Percentiles rank a stretch among this genome's conserved stretches.
Evolutionary conservation across 2,797 vertebrate genomes (phyloP).

Genomic region (Carapus acus): DNA sequence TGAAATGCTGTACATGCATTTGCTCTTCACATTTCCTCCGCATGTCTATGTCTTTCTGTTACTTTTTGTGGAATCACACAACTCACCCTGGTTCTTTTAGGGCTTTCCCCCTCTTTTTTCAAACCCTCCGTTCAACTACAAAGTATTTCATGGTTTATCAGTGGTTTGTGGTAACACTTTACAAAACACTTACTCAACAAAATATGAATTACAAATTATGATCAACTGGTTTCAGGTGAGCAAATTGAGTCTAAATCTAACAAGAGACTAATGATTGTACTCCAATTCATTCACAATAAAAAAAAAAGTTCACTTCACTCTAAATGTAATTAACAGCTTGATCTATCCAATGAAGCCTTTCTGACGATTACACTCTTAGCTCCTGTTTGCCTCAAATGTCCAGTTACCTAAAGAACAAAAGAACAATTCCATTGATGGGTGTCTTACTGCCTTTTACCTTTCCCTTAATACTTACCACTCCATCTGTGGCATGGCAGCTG

Average conservation of each 20-base stretch:
- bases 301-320: too few species aligned
- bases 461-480: constrained; percentile 39
- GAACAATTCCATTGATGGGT: constrained; percentile 20
- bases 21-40: constrained; percentile 36
- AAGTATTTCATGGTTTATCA: too few species aligned
- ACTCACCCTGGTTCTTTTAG: too few species aligned
- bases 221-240: constrained; percentile 42
- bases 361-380: constrained; percentile 34
- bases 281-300: too few species aligned
- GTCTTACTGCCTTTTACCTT: constrained; percentile 20
- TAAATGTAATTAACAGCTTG: constrained; percentile 24
- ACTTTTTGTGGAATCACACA: neutral
- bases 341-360: constrained; percentile 18
- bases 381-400: constrained; percentile 11
- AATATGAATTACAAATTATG: constrained; percentile 7
- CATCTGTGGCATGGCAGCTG: constrained; percentile 63
- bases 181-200: too few species aligned
- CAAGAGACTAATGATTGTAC: too few species aligned
- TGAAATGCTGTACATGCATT: constrained; percentile 32
- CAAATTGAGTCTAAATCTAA: too few species aligned
- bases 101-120: constrained; percentile 11
- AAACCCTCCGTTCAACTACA: too few species aligned
- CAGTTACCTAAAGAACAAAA: constrained; percentile 2
- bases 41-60: constrained; percentile 16
- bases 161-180: too few species aligned